A percentile compares a stretch with the other conserved stretches of the same genome.
Evolutionary conservation across 2,797 vertebrate species (phyloP).

Genomic region (Furcifer pardalis): DNA sequence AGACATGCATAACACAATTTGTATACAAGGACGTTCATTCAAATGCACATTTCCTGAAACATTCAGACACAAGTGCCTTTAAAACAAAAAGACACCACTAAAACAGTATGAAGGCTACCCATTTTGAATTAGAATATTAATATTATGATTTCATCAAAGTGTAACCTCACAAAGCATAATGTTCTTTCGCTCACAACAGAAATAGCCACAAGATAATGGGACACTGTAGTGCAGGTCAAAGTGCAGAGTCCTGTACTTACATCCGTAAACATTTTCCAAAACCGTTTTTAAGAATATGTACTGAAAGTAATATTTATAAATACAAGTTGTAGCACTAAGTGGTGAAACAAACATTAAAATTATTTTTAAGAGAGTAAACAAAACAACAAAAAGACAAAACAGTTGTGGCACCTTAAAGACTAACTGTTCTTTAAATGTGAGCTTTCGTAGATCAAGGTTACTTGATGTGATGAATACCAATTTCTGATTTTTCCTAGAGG

Average conservation of each 20-base stretch:
- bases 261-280: too few species aligned
- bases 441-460: too few species aligned
- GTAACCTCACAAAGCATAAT: background rate
- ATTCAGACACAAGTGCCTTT: background rate
- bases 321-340: background rate
- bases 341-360: background rate
- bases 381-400: too few species aligned
- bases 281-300: background rate
- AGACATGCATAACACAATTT: background rate
- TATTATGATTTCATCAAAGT: background rate
- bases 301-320: background rate
- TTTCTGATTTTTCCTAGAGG: too few species aligned
- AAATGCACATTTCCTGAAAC: background rate
- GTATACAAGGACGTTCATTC: background rate
- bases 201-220: background rate
- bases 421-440: too few species aligned
- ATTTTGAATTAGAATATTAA: background rate
- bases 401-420: too few species aligned
- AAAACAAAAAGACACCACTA: background rate
- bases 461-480: too few species aligned
- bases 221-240: background rate
- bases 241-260: too few species aligned
- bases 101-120: background rate
- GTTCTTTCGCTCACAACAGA: background rate
- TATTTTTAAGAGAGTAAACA: too few species aligned